Percentiles rank a stretch among this genome's conserved stretches.
Conservation (phyloP, 2,113 vertebrate genomes). For the Bothrops jararaca region DNA sequence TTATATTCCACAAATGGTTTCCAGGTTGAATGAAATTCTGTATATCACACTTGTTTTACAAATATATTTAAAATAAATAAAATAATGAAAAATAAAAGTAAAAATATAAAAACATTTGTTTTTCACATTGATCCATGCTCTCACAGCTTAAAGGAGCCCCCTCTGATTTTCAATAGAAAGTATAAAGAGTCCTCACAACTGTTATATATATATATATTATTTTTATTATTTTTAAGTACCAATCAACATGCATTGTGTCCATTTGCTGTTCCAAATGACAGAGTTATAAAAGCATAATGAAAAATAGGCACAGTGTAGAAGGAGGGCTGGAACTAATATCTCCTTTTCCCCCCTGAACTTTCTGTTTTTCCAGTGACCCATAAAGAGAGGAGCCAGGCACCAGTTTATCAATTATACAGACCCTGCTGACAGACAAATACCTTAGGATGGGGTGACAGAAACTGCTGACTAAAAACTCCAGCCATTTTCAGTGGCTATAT, state of each 20-base stretch:
- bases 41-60: not conserved
- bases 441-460: conserved; percentile 49
- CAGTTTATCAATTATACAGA: conserved; percentile 65
- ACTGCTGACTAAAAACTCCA: conserved; percentile 44
- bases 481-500: conserved; percentile 15
- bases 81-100: not conserved
- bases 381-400: conserved; percentile 55
- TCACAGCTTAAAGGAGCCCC: not conserved
- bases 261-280: conserved; percentile 25
- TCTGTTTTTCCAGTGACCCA: conserved; percentile 74
- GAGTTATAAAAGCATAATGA: conserved; percentile 52
- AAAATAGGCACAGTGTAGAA: conserved; percentile 53
- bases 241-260: conserved; percentile 40
- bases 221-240: conserved; percentile 23
- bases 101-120: not conserved
- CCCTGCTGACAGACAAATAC: conserved; percentile 67
- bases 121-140: not conserved
- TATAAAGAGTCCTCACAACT: not conserved
- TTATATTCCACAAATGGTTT: not conserved
- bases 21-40: not conserved
- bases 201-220: conserved; percentile 12
- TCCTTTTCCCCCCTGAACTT: conserved; percentile 62
- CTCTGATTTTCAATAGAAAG: not conserved
- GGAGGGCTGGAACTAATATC: conserved; percentile 63
- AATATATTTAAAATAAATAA: not conserved